Evolutionary conservation across 1,140 invertebrate genomes (phyloP), one percentile per base, ranked within the genome.

Genomic region (Nylanderia fulva): DNA sequence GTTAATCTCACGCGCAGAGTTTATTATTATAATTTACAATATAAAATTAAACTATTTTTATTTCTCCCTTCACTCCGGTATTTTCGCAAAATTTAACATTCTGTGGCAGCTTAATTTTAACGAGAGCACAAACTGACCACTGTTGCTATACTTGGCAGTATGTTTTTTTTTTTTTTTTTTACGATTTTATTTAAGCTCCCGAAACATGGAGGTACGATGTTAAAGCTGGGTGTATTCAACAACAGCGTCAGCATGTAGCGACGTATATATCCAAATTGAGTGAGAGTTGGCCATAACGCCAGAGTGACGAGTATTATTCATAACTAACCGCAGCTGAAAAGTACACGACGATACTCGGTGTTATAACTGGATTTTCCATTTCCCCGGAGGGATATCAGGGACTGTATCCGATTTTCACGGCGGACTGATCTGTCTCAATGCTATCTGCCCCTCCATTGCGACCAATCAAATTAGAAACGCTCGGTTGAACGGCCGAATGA

Each of bases 371-470:
- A 88, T 91, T 91, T 88, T 61, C 80, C 61, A 66, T 76, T 48
- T 84, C 61, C 64, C 69, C 52, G n/a, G n/a, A 29, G 69, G 61
- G 54, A 72, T 36, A 54, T 56, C 54, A 74, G 84, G 45, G 36
- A 39, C 27, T 48, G 36, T 21, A 89, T 85, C 84, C 85, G 88
- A 90, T 89, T 91, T 92, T 93, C 83, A 93, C 90, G 72, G 89
- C 69, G 77, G 86, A 77, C 82, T 90, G 87, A 91, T 85, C 90
- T 90, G 87, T 87, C 91, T 93, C 91, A 92, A 92, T 92, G 66
- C 85, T 61, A n/a, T 60, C 48, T 63, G 24, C n/a, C 76, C 58
- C 54, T 9, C n/a, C 52, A 11, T 4, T 11, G 29, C 21, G 29
- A 33, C 77, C 87, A 89, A 92, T 92, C 85, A 84, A 88, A 92